Evolutionary conservation across 1,140 invertebrate species (phyloP).

Genomic region (Pogonomyrmex californicus): DNA sequence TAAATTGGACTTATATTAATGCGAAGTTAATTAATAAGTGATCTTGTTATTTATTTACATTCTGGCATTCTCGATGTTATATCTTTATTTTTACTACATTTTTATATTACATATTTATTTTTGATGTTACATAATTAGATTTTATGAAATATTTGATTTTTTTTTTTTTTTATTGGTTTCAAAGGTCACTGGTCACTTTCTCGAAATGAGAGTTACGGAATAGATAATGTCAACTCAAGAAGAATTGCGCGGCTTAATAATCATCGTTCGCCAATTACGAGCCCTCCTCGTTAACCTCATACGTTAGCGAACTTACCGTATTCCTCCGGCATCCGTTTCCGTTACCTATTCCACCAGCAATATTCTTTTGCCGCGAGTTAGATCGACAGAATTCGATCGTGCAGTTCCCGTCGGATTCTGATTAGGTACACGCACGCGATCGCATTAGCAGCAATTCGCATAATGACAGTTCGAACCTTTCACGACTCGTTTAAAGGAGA

Average conservation of each 20-base stretch:
- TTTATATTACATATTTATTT: neutral
- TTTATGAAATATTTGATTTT: neutral
- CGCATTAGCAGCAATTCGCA: conserved; percentile 19
- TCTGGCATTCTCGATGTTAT: neutral
- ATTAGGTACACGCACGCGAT: conserved; percentile 59
- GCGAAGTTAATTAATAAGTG: neutral
- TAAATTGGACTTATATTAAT: conserved; percentile 25
- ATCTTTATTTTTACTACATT: neutral
- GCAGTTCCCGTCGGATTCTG: conserved; percentile 63
- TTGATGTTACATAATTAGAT: neutral
- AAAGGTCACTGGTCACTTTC: neutral
- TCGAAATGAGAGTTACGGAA: neutral
- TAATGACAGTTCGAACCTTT: conserved; percentile 33
- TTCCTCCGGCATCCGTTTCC: conserved; percentile 44
- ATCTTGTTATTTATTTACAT: neutral
- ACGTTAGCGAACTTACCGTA: conserved; percentile 44
- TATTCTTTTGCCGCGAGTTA: conserved; percentile 53
- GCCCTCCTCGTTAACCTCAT: conserved; percentile 7
- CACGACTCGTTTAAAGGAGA: neutral
- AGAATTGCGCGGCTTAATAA: conserved; percentile 11
- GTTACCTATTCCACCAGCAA: neutral
- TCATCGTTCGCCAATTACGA: neutral
- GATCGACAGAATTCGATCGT: conserved; percentile 50
- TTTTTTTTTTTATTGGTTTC: neutral
- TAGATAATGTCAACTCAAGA: neutral